phyloP scores from a whole-genome alignment of 2,113 vertebrate genomes.

The Procavia capensis region DNA sequence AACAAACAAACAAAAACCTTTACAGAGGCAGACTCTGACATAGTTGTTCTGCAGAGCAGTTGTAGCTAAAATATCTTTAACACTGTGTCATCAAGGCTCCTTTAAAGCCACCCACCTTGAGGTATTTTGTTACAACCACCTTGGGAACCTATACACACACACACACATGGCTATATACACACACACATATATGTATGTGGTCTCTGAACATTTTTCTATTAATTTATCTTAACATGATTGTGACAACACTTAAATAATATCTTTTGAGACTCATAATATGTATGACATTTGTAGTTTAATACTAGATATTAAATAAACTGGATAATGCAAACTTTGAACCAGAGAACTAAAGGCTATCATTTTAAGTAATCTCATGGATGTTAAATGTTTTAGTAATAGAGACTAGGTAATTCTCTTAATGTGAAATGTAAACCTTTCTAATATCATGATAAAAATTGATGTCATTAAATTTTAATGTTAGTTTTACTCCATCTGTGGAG shows the following conservation, averaged over 20 bases:
- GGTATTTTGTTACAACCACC: too few relatives aligned
- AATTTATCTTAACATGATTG: background rate
- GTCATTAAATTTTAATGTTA: conserved; percentile 60
- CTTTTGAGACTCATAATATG: background rate
- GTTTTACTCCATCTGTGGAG: conserved; percentile 47
- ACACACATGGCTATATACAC: too few relatives aligned
- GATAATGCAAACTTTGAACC: background rate
- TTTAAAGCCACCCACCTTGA: too few relatives aligned
- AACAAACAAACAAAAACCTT: too few relatives aligned
- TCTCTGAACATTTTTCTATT: background rate
- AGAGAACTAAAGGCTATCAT: background rate
- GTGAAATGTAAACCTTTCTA: conserved; percentile 47
- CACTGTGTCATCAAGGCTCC: too few relatives aligned
- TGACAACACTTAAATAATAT: background rate
- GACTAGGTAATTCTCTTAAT: conserved; percentile 8
- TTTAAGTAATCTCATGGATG: conserved; percentile 61
- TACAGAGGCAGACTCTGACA: too few relatives aligned
- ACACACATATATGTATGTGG: background rate
- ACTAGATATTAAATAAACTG: conserved; percentile 21
- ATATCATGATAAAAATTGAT: conserved; percentile 42
- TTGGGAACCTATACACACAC: too few relatives aligned
- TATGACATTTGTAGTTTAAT: background rate
- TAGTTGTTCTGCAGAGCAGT: too few relatives aligned
- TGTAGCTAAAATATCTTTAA: too few relatives aligned
- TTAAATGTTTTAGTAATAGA: conserved; percentile 37